Evolutionary conservation across 2,113 vertebrate genomes (phyloP), one percentile per base, ranked within the genome.

Genomic region (Neolamprologus caudopunctatus): DNA sequence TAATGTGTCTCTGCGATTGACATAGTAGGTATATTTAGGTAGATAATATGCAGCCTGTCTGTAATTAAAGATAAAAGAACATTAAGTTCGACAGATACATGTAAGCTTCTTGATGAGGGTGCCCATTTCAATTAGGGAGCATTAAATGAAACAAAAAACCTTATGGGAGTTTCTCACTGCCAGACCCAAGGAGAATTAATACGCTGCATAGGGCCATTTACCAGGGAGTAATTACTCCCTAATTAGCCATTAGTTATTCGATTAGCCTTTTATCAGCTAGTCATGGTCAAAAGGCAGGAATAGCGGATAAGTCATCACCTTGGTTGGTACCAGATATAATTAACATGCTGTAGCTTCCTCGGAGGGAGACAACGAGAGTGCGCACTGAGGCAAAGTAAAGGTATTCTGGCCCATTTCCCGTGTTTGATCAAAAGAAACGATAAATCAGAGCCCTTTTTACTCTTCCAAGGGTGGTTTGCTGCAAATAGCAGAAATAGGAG

Each of bases 171-270:
- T 93, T 89, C 87, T 94, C 92, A 58, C 87, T 91, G 91, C 91
- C 90, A 95, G 93, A 94, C 82, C 92, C 93, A 78, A 93, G 92
- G 93, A 96, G 95, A 95, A 95, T 96, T 96, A 95, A 96, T 95
- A 91, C 86, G 89, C 91, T 93, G 92, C 84, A 89, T 91, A 88
- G 94, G 94, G 84, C 94, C 96, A 95, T 96, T 96, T 94, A 95
- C 90, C 91, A 90, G 85, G 53, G 85, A 91, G 86, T 96, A 96
- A 97, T 96, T 96, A 96, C 94, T 91, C 92, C 93, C 95, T 97
- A 96, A 97, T 96, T 96, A 96, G 73, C 94, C 93, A 96, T 96
- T 95, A 96, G 95, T 96, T 96, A 96, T 96, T 95, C 91, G 94
- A 97, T 96, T 96, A 97, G 90, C 94, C 94, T 91, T 96, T 96